Percentiles rank a stretch among this genome's conserved stretches.
phyloP scores from a whole-genome alignment of 2,888 invertebrate genomes.

The Cataglyphis albicans region DNA sequence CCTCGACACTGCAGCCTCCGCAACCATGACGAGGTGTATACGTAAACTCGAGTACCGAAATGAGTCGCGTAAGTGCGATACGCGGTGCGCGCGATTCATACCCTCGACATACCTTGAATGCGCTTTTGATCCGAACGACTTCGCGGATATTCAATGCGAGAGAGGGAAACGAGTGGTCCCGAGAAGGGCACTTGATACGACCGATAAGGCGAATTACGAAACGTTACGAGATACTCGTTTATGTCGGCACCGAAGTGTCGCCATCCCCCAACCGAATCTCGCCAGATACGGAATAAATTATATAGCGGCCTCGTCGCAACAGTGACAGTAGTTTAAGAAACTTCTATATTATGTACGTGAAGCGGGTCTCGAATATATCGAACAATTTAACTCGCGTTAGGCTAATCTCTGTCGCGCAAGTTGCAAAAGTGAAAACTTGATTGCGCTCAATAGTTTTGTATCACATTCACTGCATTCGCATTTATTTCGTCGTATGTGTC shows the following conservation, averaged over 20 bases:
- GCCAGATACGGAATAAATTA: slow-evolving; percentile 31
- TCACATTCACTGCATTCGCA: slow-evolving; percentile 12
- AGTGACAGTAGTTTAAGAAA: slow-evolving; percentile 33
- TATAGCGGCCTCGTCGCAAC: slow-evolving; percentile 19
- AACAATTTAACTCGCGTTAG: slow-evolving; percentile 51
- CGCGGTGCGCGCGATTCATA: slow-evolving; percentile 7
- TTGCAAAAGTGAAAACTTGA: slow-evolving; percentile 43
- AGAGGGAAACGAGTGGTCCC: slow-evolving; percentile 29
- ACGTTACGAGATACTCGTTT: slow-evolving; percentile 29
- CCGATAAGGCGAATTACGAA: slow-evolving; percentile 30
- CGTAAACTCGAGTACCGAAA: slow-evolving; percentile 8
- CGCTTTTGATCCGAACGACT: slow-evolving; percentile 46
- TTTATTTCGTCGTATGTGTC: slow-evolving; percentile 10
- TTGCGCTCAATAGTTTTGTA: not conserved
- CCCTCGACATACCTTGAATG: slow-evolving; percentile 35
- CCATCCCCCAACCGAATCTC: slow-evolving; percentile 22
- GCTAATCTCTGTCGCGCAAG: slow-evolving; percentile 39
- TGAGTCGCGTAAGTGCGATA: slow-evolving; percentile 18
- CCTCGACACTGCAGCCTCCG: slow-evolving; percentile 16
- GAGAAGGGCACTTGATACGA: slow-evolving; percentile 45
- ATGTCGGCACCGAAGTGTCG: slow-evolving; percentile 6
- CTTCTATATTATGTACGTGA: slow-evolving; percentile 34
- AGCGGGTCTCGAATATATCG: slow-evolving; percentile 37
- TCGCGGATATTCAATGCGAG: slow-evolving; percentile 38
- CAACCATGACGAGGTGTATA: slow-evolving; percentile 18